Percentiles rank a stretch among this genome's conserved stretches.
Conservation (phyloP, 2,888 invertebrate species). For the Caenorhabditis doughertyi region DNA sequence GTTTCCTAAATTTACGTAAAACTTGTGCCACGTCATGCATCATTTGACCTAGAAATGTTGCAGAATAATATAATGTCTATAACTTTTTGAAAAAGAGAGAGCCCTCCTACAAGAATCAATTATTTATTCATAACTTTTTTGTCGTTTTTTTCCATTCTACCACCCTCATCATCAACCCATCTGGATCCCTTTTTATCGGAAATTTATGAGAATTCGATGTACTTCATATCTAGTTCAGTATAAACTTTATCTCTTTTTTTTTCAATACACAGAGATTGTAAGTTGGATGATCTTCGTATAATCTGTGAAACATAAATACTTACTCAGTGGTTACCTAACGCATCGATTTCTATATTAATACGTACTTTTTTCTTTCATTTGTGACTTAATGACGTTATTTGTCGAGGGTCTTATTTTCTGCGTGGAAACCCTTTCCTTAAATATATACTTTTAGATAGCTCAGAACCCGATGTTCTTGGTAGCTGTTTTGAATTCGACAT, state of each 20-base stretch:
- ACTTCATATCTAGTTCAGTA: constrained; percentile 1
- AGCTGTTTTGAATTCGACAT: too few species aligned
- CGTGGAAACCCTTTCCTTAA: too few species aligned
- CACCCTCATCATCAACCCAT: constrained; percentile 30
- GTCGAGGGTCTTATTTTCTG: too few species aligned
- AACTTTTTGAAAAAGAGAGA: constrained; percentile 20
- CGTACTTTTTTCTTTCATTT: not conserved
- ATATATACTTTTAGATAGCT: too few species aligned
- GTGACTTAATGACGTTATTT: constrained; percentile 30
- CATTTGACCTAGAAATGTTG: constrained; percentile 17
- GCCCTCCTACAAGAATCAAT: constrained; percentile 29
- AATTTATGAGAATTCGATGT: constrained; percentile 5
- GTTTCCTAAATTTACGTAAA: constrained; percentile 17
- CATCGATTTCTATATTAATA: constrained; percentile 22
- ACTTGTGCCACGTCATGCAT: constrained; percentile 7
- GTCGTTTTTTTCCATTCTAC: constrained; percentile 14
- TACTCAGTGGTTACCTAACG: constrained; percentile 29
- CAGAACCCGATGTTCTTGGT: too few species aligned
- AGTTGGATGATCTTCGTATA: constrained; percentile 51
- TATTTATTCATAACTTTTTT: constrained; percentile 50
- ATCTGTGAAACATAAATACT: constrained; percentile 49
- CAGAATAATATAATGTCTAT: constrained; percentile 1
- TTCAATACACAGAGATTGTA: constrained; percentile 17
- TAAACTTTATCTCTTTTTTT: not conserved
- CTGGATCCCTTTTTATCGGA: not conserved